Percentiles rank a stretch among this genome's conserved stretches.
Conservation (phyloP, 2,888 invertebrate species). For the Polylopha cassiicola region DNA sequence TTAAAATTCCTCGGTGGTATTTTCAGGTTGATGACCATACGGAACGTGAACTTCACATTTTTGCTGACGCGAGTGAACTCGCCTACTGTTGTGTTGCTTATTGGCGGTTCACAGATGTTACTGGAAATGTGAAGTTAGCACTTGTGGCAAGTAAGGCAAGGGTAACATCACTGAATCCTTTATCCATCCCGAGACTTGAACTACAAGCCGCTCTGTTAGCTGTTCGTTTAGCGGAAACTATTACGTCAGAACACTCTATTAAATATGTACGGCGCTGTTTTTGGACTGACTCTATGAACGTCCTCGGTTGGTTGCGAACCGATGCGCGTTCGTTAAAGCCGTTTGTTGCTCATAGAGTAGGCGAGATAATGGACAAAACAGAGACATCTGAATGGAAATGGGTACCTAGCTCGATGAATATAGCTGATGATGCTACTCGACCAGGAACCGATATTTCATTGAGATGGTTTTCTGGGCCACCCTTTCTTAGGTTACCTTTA, state of each 20-base stretch:
- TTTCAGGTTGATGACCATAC: conserved; percentile 10
- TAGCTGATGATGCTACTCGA: conserved; percentile 10
- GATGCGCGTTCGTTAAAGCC: conserved; percentile 5
- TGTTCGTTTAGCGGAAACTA: no score
- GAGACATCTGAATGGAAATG: not conserved
- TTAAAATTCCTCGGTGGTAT: no score
- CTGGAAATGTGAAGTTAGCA: no score
- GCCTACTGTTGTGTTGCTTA: conserved; percentile 25
- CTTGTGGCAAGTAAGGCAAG: no score
- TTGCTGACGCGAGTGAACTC: conserved; percentile 26
- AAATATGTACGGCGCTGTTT: not conserved
- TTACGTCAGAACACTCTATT: no score
- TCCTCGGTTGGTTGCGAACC: conserved; percentile 3
- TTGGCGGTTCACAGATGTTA: conserved; percentile 17
- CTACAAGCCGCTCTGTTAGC: no score
- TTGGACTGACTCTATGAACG: conserved; percentile 13
- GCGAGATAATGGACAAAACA: conserved; percentile 12
- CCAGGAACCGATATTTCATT: not conserved
- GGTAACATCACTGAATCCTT: no score
- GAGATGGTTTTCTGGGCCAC: not conserved
- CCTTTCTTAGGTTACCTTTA: no score
- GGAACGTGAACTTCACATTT: no score
- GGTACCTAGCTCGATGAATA: conserved; percentile 1
- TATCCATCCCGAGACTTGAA: no score
- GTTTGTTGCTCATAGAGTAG: conserved; percentile 15